Conservation (phyloP, 2,888 invertebrate species). For the Ligdia adustata region DNA sequence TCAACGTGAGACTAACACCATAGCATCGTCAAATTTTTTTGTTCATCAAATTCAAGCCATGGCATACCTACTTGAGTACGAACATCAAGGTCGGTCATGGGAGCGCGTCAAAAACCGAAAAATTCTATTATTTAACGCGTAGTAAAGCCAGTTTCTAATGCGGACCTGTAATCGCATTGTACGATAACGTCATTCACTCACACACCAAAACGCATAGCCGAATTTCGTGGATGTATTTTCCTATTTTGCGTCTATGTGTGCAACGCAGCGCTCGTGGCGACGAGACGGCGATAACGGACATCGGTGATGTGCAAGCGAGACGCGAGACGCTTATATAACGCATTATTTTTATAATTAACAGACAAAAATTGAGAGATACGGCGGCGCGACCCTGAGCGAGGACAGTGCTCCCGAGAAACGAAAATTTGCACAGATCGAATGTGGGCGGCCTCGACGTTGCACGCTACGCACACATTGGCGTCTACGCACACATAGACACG, state of each 20-base stretch:
- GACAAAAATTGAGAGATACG: slow-evolving; percentile 83
- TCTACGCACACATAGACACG: slow-evolving; percentile 41
- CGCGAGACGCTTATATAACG: slow-evolving; percentile 73
- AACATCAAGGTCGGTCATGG: slow-evolving; percentile 14
- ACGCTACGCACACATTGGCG: slow-evolving; percentile 53
- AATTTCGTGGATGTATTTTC: slow-evolving; percentile 81
- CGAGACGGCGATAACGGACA: slow-evolving; percentile 50
- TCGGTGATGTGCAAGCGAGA: slow-evolving; percentile 52
- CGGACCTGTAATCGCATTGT: slow-evolving; percentile 81
- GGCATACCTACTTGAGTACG: slow-evolving; percentile 9
- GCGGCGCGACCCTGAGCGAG: slow-evolving; percentile 76
- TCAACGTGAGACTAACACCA: slow-evolving; percentile 8
- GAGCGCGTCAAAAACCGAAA: slow-evolving; percentile 7
- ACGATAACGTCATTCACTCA: slow-evolving; percentile 81
- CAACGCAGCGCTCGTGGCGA: slow-evolving; percentile 57
- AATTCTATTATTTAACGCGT: slow-evolving; percentile 20
- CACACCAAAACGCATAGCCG: slow-evolving; percentile 67
- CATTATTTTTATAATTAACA: slow-evolving; percentile 85
- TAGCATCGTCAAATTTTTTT: slow-evolving; percentile 12
- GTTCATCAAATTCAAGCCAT: slow-evolving; percentile 11
- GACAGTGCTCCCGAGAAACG: slow-evolving; percentile 76
- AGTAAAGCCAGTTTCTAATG: slow-evolving; percentile 45
- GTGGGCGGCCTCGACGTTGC: slow-evolving; percentile 81
- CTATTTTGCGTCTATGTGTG: slow-evolving; percentile 69
- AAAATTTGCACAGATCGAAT: slow-evolving; percentile 83